Conservation (phyloP, 2,113 vertebrate species). For the Cyprinus carpio region DNA sequence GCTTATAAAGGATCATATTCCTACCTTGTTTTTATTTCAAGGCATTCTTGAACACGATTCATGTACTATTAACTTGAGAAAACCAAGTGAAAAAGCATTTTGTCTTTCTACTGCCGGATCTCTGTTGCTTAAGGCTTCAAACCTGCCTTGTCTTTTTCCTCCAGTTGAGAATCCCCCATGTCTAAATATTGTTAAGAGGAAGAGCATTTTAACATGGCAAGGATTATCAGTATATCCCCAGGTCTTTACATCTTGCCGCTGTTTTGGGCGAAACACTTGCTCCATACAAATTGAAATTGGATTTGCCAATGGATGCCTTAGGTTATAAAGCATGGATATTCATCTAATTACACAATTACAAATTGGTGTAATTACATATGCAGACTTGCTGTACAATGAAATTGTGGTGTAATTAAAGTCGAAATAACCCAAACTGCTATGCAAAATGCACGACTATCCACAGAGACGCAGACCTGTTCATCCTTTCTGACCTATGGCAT, state of each 20-base stretch:
- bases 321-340: constrained; percentile 82
- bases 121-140: constrained; percentile 56
- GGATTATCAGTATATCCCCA: constrained; percentile 76
- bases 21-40: neutral
- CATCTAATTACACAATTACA: constrained; percentile 80
- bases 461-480: neutral
- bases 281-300: constrained; percentile 82
- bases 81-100: constrained; percentile 49
- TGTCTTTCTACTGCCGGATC: constrained; percentile 65
- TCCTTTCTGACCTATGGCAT: neutral
- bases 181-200: constrained; percentile 70
- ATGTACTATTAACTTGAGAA: neutral
- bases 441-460: constrained; percentile 25
- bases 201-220: constrained; percentile 71
- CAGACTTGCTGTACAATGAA: constrained; percentile 78
- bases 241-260: constrained; percentile 75
- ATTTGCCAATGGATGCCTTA: constrained; percentile 80
- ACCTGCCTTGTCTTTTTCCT: constrained; percentile 68
- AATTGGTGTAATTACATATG: constrained; percentile 78
- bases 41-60: neutral
- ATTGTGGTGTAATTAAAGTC: constrained; percentile 80
- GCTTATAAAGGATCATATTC: neutral
- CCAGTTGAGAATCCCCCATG: constrained; percentile 67
- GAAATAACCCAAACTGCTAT: constrained; percentile 65
- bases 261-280: constrained; percentile 72